Base-by-base conservation (phyloP, 2,113 vertebrate genomes). In the Alligator sinensis region DNA sequence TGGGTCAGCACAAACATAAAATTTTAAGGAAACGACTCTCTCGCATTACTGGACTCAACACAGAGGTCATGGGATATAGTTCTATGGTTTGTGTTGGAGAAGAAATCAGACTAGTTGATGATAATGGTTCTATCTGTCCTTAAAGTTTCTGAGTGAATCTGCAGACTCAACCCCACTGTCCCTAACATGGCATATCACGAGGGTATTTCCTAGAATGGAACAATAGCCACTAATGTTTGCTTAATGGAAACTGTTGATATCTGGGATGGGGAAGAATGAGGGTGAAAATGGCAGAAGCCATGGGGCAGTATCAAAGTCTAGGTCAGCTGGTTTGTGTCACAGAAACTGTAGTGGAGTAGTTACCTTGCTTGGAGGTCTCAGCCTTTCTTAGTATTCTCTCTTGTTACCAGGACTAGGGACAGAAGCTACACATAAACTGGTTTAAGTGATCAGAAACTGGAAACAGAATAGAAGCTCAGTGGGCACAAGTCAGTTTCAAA, bases 241-340 rank as follows among this genome's bases (percentile, higher is more conserved):
- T 3, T 60, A 25, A 27, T 22, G 68, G 62, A 76, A 85, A 87
- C 38, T 16, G 77, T 3, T 82, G 22, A 25, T 25, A 47, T 47
- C 30, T 74, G 22, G 34, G 70, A 11, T 3, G 21, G 24, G 22
- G 21, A 85, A 5, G 68, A 72, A 13, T 34, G 54, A 58, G 66
- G 74, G 59, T 25, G 80, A 83, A 88, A 72, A 54, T 1, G 1
- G 24, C 24, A 16, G 4, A 34, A 2, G 7, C 22, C 76, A 47
- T 30, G 83, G 70, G 82, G 58, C 62, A 4, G 12, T 84, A 6
- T 84, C 62, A 80, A 92, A 88, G 25, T 78, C 64, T 47, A 15
- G 57, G 61, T n/a, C 89, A 82, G 66, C 64, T 92, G 92, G 92
- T 75, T 89, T 87, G 82, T 77, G 82, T 92, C 86, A 81, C 25